These are phyloP conservation scores for Anoplopoma fimbria DNA, from an alignment of 2,113 vertebrate genomes.

Conservation along the genomic window DNA sequence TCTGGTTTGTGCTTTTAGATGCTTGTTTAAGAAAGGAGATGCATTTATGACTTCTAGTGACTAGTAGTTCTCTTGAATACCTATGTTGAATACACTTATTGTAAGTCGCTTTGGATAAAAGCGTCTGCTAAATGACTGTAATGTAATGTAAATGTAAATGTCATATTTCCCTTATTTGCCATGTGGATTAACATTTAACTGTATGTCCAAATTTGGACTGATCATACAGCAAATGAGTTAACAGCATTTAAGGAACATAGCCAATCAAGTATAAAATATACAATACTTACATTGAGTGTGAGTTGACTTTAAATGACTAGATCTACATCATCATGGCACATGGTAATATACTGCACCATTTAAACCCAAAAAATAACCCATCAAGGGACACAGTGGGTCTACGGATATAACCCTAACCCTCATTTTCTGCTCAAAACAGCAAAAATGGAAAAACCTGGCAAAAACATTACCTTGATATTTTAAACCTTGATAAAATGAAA, in stretches of 20 bases:
- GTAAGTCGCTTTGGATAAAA: too few relatives aligned
- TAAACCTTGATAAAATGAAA: not conserved
- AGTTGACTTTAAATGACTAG: not conserved
- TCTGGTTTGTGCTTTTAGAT: too few relatives aligned
- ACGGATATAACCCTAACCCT: not conserved
- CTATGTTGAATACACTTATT: too few relatives aligned
- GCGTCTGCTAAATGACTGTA: too few relatives aligned
- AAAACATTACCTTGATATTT: not conserved
- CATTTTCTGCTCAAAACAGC: not conserved
- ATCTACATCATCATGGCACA: not conserved
- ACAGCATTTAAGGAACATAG: not conserved
- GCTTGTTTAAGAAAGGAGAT: too few relatives aligned
- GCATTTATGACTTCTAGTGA: too few relatives aligned
- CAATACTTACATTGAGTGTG: not conserved
- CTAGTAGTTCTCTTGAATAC: too few relatives aligned
- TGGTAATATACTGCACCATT: not conserved
- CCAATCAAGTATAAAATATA: not conserved
- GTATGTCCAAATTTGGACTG: not conserved
- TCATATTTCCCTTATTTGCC: not conserved
- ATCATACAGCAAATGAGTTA: too few relatives aligned
- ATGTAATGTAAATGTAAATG: too few relatives aligned
- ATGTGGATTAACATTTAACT: not conserved
- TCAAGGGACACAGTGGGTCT: not conserved
- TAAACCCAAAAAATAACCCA: not conserved
- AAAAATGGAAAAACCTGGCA: not conserved